Conservation (phyloP, 2,797 vertebrate genomes). For the Aplochiton taeniatus region DNA sequence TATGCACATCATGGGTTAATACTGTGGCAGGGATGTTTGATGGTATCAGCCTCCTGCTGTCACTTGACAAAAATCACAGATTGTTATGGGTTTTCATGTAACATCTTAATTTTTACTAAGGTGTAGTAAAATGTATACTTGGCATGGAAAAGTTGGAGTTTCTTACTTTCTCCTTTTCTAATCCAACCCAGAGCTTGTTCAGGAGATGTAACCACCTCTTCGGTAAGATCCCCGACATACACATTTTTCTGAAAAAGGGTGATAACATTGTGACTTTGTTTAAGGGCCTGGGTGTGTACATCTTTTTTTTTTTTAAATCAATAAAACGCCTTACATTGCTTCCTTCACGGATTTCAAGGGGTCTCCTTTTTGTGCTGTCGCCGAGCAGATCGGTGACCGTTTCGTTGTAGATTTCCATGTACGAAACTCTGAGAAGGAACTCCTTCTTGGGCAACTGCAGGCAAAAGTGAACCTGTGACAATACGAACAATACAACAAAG, state of each 20-base stretch:
- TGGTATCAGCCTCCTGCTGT: no score
- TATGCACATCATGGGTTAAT: no score
- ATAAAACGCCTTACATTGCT: conserved; percentile 79
- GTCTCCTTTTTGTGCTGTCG: conserved; percentile 88
- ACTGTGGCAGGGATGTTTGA: no score
- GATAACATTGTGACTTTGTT: no score
- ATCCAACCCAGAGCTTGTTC: conserved; percentile 92
- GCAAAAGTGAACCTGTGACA: neutral
- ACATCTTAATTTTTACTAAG: no score
- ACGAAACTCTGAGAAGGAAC: conserved; percentile 93
- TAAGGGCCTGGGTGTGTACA: neutral
- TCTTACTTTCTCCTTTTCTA: conserved; percentile 93
- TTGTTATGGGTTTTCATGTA: no score
- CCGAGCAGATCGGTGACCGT: conserved; percentile 92
- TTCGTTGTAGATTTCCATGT: conserved; percentile 99
- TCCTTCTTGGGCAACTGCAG: conserved; percentile 88
- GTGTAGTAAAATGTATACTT: no score
- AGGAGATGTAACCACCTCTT: conserved; percentile 86
- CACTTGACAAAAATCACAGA: no score
- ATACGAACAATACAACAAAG: neutral
- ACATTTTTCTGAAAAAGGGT: conserved; percentile 83
- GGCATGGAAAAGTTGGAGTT: no score
- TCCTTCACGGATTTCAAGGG: conserved; percentile 90
- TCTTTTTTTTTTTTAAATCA: neutral
- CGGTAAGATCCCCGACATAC: conserved; percentile 89